A percentile compares a stretch with the other conserved stretches of the same genome.
Evolutionary conservation across 1,140 invertebrate genomes (phyloP).

Genomic region (Drosophila ambigua): DNA sequence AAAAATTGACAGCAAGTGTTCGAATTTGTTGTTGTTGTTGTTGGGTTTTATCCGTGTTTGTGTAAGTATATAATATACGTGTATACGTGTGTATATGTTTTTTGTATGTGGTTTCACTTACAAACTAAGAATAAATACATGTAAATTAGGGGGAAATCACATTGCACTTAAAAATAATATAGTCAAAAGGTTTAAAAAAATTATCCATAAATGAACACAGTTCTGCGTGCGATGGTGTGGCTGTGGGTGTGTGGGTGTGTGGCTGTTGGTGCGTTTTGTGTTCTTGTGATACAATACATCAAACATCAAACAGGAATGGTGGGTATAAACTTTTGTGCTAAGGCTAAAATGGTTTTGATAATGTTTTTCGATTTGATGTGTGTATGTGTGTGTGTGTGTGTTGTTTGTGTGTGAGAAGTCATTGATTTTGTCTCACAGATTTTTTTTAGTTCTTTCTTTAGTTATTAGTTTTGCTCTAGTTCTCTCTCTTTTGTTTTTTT

Average conservation of each 20-base stretch:
- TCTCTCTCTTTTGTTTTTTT: slow-evolving; percentile 17
- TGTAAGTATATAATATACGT: slow-evolving; percentile 30
- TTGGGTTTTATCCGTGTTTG: slow-evolving; percentile 12
- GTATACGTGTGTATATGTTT: slow-evolving; percentile 17
- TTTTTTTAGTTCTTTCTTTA: slow-evolving; percentile 41
- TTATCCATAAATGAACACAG: slow-evolving; percentile 72
- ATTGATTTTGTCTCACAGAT: slow-evolving; percentile 56
- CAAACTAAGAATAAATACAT: slow-evolving; percentile 34
- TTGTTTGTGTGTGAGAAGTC: slow-evolving; percentile 37
- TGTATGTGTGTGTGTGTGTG: slow-evolving; percentile 32
- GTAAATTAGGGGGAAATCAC: slow-evolving; percentile 55
- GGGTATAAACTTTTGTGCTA: slow-evolving; percentile 77
- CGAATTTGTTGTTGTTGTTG: not conserved
- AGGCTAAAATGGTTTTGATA: slow-evolving; percentile 77
- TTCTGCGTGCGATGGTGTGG: slow-evolving; percentile 64
- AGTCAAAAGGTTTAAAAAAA: slow-evolving; percentile 36
- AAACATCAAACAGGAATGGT: slow-evolving; percentile 77
- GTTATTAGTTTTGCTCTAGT: slow-evolving; percentile 54
- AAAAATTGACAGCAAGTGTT: slow-evolving; percentile 43
- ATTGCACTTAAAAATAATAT: slow-evolving; percentile 75
- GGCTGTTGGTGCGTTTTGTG: slow-evolving; percentile 32
- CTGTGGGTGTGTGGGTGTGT: slow-evolving; percentile 36
- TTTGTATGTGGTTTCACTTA: slow-evolving; percentile 48
- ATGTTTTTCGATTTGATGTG: slow-evolving; percentile 45
- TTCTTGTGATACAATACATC: slow-evolving; percentile 51